Conservation (phyloP, 2,113 vertebrate genomes). For the Xenotilapia flavipinnis region DNA sequence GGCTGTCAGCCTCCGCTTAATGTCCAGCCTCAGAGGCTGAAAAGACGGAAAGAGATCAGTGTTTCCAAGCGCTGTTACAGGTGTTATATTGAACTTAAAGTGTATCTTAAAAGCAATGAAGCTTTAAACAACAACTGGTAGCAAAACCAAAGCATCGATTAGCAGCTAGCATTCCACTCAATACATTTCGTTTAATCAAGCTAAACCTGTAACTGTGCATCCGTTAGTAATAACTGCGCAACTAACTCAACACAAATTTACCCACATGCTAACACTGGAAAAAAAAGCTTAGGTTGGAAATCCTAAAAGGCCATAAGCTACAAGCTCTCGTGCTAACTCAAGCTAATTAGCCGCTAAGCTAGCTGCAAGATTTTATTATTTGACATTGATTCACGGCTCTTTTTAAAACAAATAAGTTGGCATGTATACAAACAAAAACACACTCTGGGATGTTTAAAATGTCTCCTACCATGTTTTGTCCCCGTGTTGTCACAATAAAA, state of each 20-base stretch:
- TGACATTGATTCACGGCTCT: neutral
- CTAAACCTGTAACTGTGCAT: accelerated
- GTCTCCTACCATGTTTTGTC: slow-evolving; percentile 64
- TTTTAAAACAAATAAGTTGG: neutral
- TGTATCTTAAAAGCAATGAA: neutral
- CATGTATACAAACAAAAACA: neutral
- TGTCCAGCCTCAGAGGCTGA: slow-evolving; percentile 96
- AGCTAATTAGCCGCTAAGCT: slow-evolving; percentile 45
- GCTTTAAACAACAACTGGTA: neutral
- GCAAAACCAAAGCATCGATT: neutral
- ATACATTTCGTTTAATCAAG: neutral
- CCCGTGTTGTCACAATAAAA: slow-evolving; percentile 14
- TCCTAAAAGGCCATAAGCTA: neutral
- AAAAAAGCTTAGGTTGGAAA: neutral
- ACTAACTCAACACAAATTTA: neutral
- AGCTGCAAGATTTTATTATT: neutral
- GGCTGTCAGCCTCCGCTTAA: slow-evolving; percentile 93
- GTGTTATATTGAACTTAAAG: neutral
- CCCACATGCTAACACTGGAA: neutral
- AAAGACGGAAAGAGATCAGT: neutral
- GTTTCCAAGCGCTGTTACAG: neutral
- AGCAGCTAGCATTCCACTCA: neutral
- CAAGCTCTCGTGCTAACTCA: neutral
- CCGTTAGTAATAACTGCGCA: neutral
- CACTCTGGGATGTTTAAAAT: accelerated